A percentile compares a stretch with the other conserved stretches of the same genome.
These are phyloP conservation scores for Drosophila tripunctata DNA, from an alignment of 2,888 invertebrate species.

Conservation along the genomic window DNA sequence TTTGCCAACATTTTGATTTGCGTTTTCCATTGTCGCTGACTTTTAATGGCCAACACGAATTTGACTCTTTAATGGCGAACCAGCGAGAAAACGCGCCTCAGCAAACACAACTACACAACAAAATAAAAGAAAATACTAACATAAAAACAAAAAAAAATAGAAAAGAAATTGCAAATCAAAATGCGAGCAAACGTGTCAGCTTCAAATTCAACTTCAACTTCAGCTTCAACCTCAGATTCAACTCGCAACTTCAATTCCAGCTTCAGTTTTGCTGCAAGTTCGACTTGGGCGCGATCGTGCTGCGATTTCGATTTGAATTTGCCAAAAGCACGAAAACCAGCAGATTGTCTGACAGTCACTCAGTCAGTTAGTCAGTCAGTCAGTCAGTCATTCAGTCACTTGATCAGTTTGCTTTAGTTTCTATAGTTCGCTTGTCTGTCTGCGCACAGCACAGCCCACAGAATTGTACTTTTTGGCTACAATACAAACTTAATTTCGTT, in stretches of 20 bases:
- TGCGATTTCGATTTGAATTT: constrained; percentile 77
- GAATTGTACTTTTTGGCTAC: constrained; percentile 43
- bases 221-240: constrained; percentile 16
- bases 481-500: constrained; percentile 21
- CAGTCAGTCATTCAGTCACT: constrained; percentile 18
- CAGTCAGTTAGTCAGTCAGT: constrained; percentile 19
- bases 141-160: constrained; percentile 13
- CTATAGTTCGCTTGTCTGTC: constrained; percentile 8
- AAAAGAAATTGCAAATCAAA: constrained; percentile 81
- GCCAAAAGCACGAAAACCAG: constrained; percentile 70
- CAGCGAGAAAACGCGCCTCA: constrained; percentile 59
- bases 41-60: constrained; percentile 78
- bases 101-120: constrained; percentile 3
- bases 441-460: constrained; percentile 26
- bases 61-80: constrained; percentile 71
- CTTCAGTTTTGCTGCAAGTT: constrained; percentile 26
- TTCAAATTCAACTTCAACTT: constrained; percentile 48
- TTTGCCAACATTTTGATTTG: constrained; percentile 70
- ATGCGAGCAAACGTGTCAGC: constrained; percentile 82
- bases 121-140: too few species aligned
- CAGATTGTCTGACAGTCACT: constrained; percentile 17
- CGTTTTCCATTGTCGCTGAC: constrained; percentile 75
- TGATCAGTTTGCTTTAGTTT: constrained; percentile 14
- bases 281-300: constrained; percentile 60
- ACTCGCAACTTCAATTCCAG: constrained; percentile 17